phyloP scores from a whole-genome alignment of 2,888 invertebrate species.

The Xylota segnis region DNA sequence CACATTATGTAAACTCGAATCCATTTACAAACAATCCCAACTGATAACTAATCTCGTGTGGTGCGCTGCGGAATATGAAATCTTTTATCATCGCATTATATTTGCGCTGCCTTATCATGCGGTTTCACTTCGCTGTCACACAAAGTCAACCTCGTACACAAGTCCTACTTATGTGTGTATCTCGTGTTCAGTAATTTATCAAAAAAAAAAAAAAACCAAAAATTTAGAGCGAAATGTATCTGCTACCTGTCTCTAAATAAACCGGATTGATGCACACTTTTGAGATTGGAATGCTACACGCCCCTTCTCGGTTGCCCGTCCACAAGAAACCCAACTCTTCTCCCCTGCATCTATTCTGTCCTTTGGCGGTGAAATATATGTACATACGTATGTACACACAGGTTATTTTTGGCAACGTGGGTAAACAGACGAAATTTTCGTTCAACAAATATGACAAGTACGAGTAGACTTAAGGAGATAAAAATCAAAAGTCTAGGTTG shows the following conservation, averaged over 20 bases:
- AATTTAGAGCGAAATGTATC: background rate
- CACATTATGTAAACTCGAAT: background rate
- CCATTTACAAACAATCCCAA: conserved; percentile 22
- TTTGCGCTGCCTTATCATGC: conserved; percentile 30
- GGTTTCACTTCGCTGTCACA: conserved; percentile 33
- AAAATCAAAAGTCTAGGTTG: background rate
- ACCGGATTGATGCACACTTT: background rate
- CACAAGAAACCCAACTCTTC: no score
- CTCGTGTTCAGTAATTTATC: background rate
- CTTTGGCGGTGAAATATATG: background rate
- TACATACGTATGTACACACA: background rate
- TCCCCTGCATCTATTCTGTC: background rate
- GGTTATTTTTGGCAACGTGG: conserved; percentile 1
- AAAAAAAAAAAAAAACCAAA: background rate
- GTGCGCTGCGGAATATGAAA: conserved; percentile 32
- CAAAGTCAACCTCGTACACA: conserved; percentile 31
- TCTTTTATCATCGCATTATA: conserved; percentile 34
- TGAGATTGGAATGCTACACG: background rate
- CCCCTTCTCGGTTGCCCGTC: background rate
- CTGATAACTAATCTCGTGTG: conserved; percentile 40
- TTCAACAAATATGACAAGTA: conserved; percentile 8
- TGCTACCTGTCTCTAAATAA: background rate
- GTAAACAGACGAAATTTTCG: background rate
- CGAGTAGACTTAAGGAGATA: background rate
- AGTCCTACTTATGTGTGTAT: background rate